phyloP scores from a whole-genome alignment of 2,888 invertebrate genomes.

The Eupithecia subfuscata region DNA sequence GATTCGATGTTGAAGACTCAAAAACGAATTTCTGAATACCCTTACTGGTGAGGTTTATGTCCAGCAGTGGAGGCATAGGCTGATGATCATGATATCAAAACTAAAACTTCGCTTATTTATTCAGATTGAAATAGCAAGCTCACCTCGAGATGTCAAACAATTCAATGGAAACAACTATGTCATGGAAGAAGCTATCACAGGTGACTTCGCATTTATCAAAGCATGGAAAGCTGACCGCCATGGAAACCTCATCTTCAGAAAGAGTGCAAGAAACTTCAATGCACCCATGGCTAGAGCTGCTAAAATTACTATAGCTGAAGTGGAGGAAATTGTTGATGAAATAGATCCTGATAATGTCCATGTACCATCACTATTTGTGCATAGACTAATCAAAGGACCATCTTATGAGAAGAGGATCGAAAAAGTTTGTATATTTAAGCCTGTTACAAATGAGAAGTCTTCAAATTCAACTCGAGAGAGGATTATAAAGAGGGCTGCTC shows the following conservation, averaged over 20 bases:
- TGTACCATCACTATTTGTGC: slow-evolving; percentile 96
- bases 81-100: neutral
- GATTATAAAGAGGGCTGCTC: slow-evolving; percentile 95
- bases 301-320: slow-evolving; percentile 94
- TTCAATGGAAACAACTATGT: slow-evolving; percentile 96
- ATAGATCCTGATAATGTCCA: slow-evolving; percentile 93
- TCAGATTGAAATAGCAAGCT: slow-evolving; percentile 90
- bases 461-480: slow-evolving; percentile 90
- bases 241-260: slow-evolving; percentile 94
- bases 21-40: too few relatives aligned
- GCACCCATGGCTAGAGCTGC: slow-evolving; percentile 97
- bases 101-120: slow-evolving; percentile 24
- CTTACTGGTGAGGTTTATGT: too few relatives aligned
- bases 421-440: slow-evolving; percentile 85
- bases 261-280: slow-evolving; percentile 98
- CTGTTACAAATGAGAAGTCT: slow-evolving; percentile 70
- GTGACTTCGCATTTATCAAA: slow-evolving; percentile 97
- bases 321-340: slow-evolving; percentile 97
- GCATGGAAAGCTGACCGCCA: slow-evolving; percentile 98
- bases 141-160: slow-evolving; percentile 87
- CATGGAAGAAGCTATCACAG: slow-evolving; percentile 97
- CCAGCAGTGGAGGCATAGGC: too few relatives aligned
- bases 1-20: too few relatives aligned
- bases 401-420: slow-evolving; percentile 96
- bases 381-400: slow-evolving; percentile 91